Conservation (phyloP, 2,888 invertebrate species). For the Spilosoma lubricipeda region DNA sequence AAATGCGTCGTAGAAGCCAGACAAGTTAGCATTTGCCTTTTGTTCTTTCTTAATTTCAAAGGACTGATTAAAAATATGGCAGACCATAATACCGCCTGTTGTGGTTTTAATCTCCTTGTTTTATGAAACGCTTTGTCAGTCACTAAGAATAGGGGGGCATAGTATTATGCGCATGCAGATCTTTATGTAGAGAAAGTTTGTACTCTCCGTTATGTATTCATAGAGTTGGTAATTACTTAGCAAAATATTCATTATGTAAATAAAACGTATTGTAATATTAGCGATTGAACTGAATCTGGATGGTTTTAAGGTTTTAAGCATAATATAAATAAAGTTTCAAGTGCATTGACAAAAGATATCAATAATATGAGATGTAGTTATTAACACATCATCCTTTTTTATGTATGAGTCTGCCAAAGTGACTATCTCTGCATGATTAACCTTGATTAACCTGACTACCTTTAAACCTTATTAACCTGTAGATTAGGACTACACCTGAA, state of each 20-base stretch:
- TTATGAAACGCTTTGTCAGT: neutral
- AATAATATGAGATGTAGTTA: too few relatives aligned
- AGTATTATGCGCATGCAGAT: neutral
- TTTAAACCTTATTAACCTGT: too few relatives aligned
- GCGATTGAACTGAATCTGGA: neutral
- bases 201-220: neutral
- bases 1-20: neutral
- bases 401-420: too few relatives aligned
- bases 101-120: conserved; percentile 3
- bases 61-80: neutral
- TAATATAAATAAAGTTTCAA: neutral
- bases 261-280: neutral
- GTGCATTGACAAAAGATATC: too few relatives aligned
- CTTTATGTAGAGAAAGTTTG: neutral
- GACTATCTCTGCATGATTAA: too few relatives aligned
- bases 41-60: conserved; percentile 3
- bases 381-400: too few relatives aligned
- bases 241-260: neutral
- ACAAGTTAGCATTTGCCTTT: neutral
- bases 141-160: neutral
- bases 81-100: conserved; percentile 1
- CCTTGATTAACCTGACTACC: too few relatives aligned
- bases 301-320: too few relatives aligned
- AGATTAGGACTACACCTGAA: too few relatives aligned
- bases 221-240: neutral